Conservation (phyloP, 2,113 vertebrate species). For the Heterochromis multidens region DNA sequence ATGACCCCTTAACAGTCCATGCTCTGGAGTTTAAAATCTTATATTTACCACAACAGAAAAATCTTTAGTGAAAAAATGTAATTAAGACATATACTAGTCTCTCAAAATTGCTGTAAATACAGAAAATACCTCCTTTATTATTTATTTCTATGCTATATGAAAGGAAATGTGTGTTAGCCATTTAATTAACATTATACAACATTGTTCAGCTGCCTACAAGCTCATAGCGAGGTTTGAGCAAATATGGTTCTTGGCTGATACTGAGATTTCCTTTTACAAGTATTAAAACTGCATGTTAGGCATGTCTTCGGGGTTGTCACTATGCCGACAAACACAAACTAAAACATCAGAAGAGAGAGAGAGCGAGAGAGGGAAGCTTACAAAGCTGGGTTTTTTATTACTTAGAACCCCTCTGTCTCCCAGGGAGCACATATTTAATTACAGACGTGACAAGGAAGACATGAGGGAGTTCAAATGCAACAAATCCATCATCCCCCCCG, state of each 20-base stretch:
- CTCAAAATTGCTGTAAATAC: not conserved
- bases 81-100: not conserved
- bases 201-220: not conserved
- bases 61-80: not conserved
- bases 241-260: conserved; percentile 19
- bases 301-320: conserved; percentile 39
- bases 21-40: not conserved
- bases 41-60: not conserved
- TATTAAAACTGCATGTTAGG: conserved; percentile 22
- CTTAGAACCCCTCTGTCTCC: conserved; percentile 47
- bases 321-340: conserved; percentile 36
- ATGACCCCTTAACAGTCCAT: not conserved
- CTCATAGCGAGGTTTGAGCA: not conserved
- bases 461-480: conserved; percentile 53
- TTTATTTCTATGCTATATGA: not conserved
- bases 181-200: not conserved
- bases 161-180: conserved; percentile 3
- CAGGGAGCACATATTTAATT: conserved; percentile 66
- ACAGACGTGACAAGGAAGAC: conserved; percentile 56
- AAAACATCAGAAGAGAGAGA: not conserved
- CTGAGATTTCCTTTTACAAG: conserved; percentile 2
- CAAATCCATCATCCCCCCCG: conserved; percentile 30
- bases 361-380: not conserved
- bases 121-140: not conserved
- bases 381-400: conserved; percentile 55